Evolutionary conservation across 2,113 vertebrate species (phyloP).

Genomic region (Chaetodon auriga): DNA sequence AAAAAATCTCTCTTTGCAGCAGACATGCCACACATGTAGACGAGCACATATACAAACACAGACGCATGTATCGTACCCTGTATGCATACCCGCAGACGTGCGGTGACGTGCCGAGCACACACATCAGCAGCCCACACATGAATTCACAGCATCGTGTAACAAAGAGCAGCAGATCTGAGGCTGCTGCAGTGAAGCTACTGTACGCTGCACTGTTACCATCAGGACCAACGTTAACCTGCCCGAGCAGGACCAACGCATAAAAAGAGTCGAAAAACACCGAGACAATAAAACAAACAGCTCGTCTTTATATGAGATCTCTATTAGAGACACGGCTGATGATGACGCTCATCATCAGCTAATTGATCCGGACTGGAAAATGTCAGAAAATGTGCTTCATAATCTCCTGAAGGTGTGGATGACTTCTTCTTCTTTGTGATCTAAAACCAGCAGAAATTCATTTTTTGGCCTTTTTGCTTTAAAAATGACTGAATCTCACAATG

Average conservation of each 20-base stretch:
- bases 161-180: conserved; percentile 36
- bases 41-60: conserved; percentile 41
- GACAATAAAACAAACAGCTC: neutral
- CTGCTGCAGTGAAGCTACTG: conserved; percentile 2
- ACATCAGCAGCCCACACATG: conserved; percentile 65
- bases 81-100: conserved; percentile 30
- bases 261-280: neutral
- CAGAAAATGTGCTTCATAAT: neutral
- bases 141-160: conserved; percentile 34
- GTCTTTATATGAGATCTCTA: neutral
- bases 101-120: conserved; percentile 16
- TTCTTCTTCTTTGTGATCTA: neutral
- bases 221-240: neutral
- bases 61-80: conserved; percentile 47
- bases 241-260: neutral
- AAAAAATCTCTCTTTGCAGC: conserved; percentile 40
- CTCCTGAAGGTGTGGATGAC: neutral
- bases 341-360: neutral
- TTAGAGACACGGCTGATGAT: no score
- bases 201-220: neutral
- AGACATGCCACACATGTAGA: conserved; percentile 69
- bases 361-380: neutral
- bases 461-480: no score
- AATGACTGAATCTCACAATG: no score
- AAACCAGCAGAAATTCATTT: no score